Base-by-base conservation (phyloP, 2,797 vertebrate species). In the Amblyraja radiata region DNA sequence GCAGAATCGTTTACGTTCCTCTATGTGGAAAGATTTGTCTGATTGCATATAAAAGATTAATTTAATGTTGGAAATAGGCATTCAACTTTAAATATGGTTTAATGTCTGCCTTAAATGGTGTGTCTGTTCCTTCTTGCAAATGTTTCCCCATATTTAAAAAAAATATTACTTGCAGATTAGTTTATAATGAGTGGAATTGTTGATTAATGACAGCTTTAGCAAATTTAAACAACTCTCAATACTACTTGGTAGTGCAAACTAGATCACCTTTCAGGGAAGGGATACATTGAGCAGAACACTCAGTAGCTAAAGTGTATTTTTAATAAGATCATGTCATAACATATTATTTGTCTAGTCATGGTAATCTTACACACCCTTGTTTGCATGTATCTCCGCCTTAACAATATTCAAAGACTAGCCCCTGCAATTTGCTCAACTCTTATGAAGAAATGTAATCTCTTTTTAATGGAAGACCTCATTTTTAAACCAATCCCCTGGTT, bases 1-100 rank as follows among this genome's bases (percentile, higher is more conserved):
- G 93, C 95, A 95, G 95, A 94, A 94, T 96, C 95, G 96, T 95
- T 95, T 95, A 54, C 46, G 46, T 54, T 54, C 5, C 32, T 23
- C 63, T 46, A 32, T 91, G 14, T 39, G 25, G 23, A 10, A 71
- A 90, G 39, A 90, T 5, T 23, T 71, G 28, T 61, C 68, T 71
- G 32, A 9, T 90, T 90, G 2, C 68, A 91, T 91, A 36, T 74
- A 74, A 91, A 74, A 1, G 21, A 54, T 91, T 90, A 46, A 25
- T 74, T 73, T 46, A 46, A 0, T 32, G n/a, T 10, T 91, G 9
- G 10, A 91, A 91, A 74, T 14, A 46, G 32, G 23, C 68, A 25
- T 73, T 71, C 23, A 25, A 46, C 11, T 63, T 83, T 16, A 88
- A 65, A 36, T 32, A 6, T 14, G 58, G 6, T 71, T 73, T 28